These are phyloP conservation scores for Poliocrania exsul DNA, from an alignment of 2,797 vertebrate species.

Conservation along the genomic window DNA sequence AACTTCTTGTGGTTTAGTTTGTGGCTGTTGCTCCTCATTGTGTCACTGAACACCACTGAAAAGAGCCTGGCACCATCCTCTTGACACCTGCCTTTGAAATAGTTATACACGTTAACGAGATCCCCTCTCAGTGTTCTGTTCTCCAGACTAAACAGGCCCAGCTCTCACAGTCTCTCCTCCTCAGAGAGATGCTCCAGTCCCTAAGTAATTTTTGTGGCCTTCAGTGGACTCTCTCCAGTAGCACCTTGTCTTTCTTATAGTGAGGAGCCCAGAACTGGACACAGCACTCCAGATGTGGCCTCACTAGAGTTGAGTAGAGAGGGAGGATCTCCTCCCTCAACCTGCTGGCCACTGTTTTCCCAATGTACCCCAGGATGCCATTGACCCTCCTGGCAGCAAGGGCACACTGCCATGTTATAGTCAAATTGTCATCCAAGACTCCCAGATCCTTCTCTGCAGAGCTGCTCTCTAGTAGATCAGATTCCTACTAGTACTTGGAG, in stretches of 20 bases:
- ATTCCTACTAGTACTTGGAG: not conserved
- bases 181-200: not conserved
- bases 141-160: not conserved
- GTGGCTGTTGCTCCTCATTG: not conserved
- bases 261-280: too few relatives aligned
- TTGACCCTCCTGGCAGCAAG: not conserved
- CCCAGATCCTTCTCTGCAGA: not conserved
- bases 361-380: rapidly evolving
- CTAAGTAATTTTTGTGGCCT: not conserved
- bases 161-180: not conserved
- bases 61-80: not conserved
- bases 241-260: not conserved
- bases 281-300: too few relatives aligned
- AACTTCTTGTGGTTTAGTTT: not conserved
- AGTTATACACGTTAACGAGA: not conserved
- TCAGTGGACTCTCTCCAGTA: not conserved
- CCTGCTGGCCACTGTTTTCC: not conserved
- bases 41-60: not conserved
- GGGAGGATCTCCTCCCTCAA: too few relatives aligned
- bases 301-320: too few relatives aligned
- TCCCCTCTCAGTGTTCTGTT: not conserved
- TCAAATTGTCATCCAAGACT: not conserved
- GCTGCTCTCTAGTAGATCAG: not conserved
- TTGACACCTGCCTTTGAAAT: not conserved
- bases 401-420: rapidly evolving